Base-by-base conservation (phyloP, 92 coral and sea anemone genomes). In the Parazoanthus swiftii region DNA sequence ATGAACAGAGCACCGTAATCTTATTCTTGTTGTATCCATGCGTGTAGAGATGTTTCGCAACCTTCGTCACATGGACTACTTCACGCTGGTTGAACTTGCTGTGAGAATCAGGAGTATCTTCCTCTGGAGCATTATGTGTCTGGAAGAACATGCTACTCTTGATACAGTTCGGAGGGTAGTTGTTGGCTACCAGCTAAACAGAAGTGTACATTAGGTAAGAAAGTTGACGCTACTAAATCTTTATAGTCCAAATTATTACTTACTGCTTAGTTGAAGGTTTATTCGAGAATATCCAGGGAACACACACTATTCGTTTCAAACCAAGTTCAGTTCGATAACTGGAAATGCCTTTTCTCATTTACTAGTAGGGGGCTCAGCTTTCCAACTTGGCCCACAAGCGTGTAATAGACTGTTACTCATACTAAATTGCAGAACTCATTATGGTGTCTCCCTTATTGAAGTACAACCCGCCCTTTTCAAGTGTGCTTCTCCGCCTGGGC, bases 1-100 rank as follows among this genome's bases (percentile, higher is more conserved):
- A 96, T 11, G 98, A 91, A 35, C 98, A 96, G 36, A 96, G 85
- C 72, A 96, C 92, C 29, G 98, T 96, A 50, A 96, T 90, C 59
- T 85, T 71, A 13, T 71, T 23, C 66, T 95, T 90, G 3, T 10
- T 54, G 58, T 89, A 91, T 20, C 59, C 81, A 26, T 91, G 36
- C 0, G 15, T 43, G 39, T 89, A 86, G 68, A 93, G 79, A 26
- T 66, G 73, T 35, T 75, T 76, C 4, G 94, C 95, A 76, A 90
- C 88, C 43, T 90, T 73, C 1, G 63, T 39, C 10, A 93, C 88
- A 85, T 91, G 88, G n/a, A 29, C 78, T 8, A 94, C 98, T 73
- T 95, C 95, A 54, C 42, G 78, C 8, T 7, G 58, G 79, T 95
- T 95, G 88, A 79, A 83, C 80, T 88, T 91, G 85, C 94, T 93